Percentiles rank a stretch among this genome's conserved stretches.
Evolutionary conservation across 92 coral and sea anemone genomes (phyloP).

Genomic region (Epizoanthus rinbou): DNA sequence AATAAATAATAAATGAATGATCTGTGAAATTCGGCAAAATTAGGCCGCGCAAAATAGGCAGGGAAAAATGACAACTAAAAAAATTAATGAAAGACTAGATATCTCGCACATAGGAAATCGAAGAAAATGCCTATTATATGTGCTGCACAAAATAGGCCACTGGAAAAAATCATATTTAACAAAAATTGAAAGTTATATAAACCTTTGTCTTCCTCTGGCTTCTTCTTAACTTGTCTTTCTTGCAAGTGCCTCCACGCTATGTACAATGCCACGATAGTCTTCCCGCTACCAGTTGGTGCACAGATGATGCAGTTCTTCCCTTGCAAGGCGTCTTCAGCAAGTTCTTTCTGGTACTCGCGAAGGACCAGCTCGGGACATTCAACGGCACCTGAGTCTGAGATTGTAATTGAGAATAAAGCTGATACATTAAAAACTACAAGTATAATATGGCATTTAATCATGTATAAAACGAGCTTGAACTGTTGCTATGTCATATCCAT

Average conservation of each 20-base stretch:
- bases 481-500: not conserved
- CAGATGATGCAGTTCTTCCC: slow-evolving; percentile 77
- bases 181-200: too few species aligned
- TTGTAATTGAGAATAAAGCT: not conserved
- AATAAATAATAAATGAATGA: too few species aligned
- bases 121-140: too few species aligned
- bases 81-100: too few species aligned
- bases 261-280: slow-evolving; percentile 77
- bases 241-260: slow-evolving; percentile 59
- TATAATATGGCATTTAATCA: not conserved
- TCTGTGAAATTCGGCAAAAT: too few species aligned
- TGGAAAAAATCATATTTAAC: too few species aligned
- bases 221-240: slow-evolving; percentile 15
- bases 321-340: slow-evolving; percentile 65
- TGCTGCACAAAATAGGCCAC: too few species aligned
- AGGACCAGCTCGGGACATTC: slow-evolving; percentile 24
- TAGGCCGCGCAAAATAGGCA: too few species aligned
- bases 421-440: not conserved
- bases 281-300: slow-evolving; percentile 81
- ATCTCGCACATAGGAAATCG: too few species aligned
- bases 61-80: too few species aligned
- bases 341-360: slow-evolving; percentile 63
- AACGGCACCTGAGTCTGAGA: not conserved
- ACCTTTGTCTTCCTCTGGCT: not conserved
- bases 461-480: not conserved